These are phyloP conservation scores for Mormyrus iriodes DNA, from an alignment of 2,113 vertebrate genomes.

Conservation along the genomic window DNA sequence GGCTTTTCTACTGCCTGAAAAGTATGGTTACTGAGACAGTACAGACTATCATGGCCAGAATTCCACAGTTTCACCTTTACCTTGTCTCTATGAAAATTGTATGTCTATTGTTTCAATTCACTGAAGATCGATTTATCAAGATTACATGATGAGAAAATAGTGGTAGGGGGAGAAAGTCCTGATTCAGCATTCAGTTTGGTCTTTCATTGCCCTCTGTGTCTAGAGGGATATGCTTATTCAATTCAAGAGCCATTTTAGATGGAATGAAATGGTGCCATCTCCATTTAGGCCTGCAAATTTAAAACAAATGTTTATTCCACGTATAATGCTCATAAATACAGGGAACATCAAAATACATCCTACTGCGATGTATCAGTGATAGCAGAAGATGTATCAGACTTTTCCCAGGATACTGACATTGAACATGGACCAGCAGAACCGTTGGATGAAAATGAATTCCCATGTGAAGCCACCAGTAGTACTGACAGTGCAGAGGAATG, in stretches of 20 bases:
- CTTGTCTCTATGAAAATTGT: constrained; percentile 12
- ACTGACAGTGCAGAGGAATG: constrained; percentile 17
- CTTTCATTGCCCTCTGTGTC: constrained; percentile 30
- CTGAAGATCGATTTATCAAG: constrained; percentile 21
- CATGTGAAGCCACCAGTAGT: background rate
- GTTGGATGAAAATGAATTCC: background rate
- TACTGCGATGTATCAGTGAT: constrained; percentile 16
- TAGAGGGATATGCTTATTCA: constrained; percentile 23
- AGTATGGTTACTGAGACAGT: background rate
- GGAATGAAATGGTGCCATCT: constrained; percentile 22
- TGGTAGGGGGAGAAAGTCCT: background rate
- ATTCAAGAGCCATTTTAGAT: constrained; percentile 30
- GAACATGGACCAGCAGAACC: constrained; percentile 12
- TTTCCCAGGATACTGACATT: too few relatives aligned
- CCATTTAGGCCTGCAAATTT: constrained; percentile 25
- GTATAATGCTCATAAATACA: constrained; percentile 8
- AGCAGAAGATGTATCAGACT: background rate
- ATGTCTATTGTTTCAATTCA: constrained; percentile 19
- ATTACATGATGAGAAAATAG: background rate
- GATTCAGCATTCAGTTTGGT: background rate
- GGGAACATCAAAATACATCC: constrained; percentile 18
- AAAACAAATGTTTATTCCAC: constrained; percentile 23
- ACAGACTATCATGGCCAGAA: constrained; percentile 15
- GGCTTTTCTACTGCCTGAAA: background rate
- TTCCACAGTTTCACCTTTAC: constrained; percentile 19